Percentiles rank a stretch among this genome's conserved stretches.
Evolutionary conservation across 2,888 invertebrate genomes (phyloP).

Genomic region (Cancer borealis): DNA sequence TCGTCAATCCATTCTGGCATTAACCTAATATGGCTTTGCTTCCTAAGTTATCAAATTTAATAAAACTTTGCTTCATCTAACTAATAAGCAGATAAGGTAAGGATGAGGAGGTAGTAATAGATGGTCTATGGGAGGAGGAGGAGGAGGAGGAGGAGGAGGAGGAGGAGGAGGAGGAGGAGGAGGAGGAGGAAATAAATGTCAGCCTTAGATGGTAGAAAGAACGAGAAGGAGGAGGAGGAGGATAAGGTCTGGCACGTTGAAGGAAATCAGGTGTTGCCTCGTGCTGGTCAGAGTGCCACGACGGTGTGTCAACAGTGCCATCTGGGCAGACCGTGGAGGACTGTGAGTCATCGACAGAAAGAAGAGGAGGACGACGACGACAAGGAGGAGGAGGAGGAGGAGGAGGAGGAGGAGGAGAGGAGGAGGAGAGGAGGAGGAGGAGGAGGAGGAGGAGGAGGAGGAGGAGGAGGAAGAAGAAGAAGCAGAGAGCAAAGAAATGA

Average conservation of each 20-base stretch:
- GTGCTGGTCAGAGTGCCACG: background rate
- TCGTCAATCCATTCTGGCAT: background rate
- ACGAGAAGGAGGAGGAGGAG: background rate
- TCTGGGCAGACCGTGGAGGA: background rate
- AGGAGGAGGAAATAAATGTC: background rate
- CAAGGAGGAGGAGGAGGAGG: background rate
- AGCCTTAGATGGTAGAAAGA: background rate
- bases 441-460: constrained; percentile 21
- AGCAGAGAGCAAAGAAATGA: background rate
- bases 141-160: background rate
- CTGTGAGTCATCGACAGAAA: background rate
- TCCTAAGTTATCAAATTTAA: background rate
- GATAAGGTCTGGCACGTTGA: background rate
- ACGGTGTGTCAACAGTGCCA: constrained; percentile 12
- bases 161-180: background rate
- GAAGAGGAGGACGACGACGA: background rate
- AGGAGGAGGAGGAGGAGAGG: background rate
- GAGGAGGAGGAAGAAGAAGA: background rate
- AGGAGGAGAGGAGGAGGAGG: background rate
- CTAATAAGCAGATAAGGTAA: too few species aligned
- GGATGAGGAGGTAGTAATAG: too few species aligned
- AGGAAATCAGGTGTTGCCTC: constrained; percentile 1
- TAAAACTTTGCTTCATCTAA: too few species aligned
- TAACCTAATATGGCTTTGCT: background rate
- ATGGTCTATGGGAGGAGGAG: background rate